Conservation (phyloP, 2,888 invertebrate species). For the Lottia scabra region DNA sequence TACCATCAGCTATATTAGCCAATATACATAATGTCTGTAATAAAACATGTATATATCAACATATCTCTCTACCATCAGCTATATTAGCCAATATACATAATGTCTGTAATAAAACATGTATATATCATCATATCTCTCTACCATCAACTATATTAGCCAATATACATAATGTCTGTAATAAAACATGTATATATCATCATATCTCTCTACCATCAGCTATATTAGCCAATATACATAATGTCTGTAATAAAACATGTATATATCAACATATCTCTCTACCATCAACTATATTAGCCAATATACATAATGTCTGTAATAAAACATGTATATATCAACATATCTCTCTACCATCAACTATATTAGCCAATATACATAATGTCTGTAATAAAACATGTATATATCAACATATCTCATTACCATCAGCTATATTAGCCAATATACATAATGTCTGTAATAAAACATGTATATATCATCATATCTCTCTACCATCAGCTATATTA, state of each 20-base stretch:
- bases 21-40: constrained; percentile 75
- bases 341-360: no score
- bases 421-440: constrained; percentile 92
- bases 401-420: no score
- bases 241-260: constrained; percentile 75
- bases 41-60: background rate
- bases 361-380: no score
- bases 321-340: no score
- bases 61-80: background rate
- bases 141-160: background rate
- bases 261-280: background rate
- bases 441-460: constrained; percentile 81
- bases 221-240: constrained; percentile 90
- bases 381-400: no score
- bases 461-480: background rate
- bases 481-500: constrained; percentile 75
- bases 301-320: no score
- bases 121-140: constrained; percentile 73
- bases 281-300: no score
- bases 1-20: no score
- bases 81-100: no score
- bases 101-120: constrained; percentile 73
- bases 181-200: no score
- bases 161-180: constrained; percentile 71
- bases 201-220: no score